phyloP scores from a whole-genome alignment of 2,888 invertebrate species.

The Cheilosia grossa region DNA sequence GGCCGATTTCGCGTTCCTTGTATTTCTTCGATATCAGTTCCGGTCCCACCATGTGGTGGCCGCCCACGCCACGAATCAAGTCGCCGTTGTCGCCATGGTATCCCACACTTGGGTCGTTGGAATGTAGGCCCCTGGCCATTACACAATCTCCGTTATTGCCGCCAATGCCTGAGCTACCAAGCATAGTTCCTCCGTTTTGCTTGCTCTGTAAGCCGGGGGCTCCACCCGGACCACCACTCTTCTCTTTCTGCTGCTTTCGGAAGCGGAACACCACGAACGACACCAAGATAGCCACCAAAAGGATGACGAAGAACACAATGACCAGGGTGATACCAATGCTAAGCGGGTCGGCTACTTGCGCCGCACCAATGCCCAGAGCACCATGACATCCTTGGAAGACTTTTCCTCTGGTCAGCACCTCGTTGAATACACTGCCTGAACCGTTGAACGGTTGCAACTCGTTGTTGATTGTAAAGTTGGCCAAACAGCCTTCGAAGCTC shows the following conservation, averaged over 20 bases:
- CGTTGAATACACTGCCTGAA: constrained; percentile 91
- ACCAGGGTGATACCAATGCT: constrained; percentile 97
- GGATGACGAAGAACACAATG: constrained; percentile 95
- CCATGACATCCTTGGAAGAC: constrained; percentile 90
- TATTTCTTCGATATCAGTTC: constrained; percentile 95
- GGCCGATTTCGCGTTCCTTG: constrained; percentile 92
- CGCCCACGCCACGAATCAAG: constrained; percentile 89
- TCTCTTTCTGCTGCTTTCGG: constrained; percentile 93
- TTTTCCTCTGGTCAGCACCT: constrained; percentile 89
- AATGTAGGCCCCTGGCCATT: constrained; percentile 88
- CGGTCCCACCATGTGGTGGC: constrained; percentile 91
- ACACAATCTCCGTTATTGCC: constrained; percentile 88
- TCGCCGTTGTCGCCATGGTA: constrained; percentile 90
- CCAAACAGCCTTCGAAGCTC: constrained; percentile 94
- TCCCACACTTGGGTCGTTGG: constrained; percentile 87
- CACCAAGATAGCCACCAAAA: constrained; percentile 93
- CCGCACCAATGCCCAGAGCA: constrained; percentile 89
- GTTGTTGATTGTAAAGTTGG: constrained; percentile 94
- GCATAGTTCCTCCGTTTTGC: constrained; percentile 88
- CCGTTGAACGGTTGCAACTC: constrained; percentile 96
- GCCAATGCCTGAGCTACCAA: constrained; percentile 88
- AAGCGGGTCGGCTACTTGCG: constrained; percentile 92
- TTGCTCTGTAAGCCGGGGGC: constrained; percentile 90
- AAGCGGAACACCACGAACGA: constrained; percentile 96
- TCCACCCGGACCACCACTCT: constrained; percentile 88